These are phyloP conservation scores for Monodelphis domestica DNA, from an alignment of 2,797 vertebrate genomes.

Conservation along the genomic window DNA sequence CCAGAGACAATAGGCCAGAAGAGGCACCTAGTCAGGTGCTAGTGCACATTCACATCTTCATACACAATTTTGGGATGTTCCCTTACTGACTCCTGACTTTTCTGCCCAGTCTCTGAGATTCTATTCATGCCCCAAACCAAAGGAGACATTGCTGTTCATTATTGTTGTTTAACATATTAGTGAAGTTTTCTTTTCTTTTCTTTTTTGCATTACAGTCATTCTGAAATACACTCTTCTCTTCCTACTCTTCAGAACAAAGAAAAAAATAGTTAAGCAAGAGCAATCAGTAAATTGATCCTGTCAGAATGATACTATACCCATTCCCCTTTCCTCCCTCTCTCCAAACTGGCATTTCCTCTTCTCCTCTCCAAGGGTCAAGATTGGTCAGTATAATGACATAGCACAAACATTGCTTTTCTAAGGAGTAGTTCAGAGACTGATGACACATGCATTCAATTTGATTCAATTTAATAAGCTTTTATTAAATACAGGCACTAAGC, in stretches of 20 bases:
- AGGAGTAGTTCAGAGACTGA: background rate
- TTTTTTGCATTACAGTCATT: background rate
- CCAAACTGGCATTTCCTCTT: background rate
- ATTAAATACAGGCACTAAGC: background rate
- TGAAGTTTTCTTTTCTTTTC: background rate
- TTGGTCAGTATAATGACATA: background rate
- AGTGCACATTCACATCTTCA: background rate
- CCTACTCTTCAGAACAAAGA: background rate
- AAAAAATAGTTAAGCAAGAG: background rate
- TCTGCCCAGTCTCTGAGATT: background rate
- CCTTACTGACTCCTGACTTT: background rate
- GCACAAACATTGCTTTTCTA: background rate
- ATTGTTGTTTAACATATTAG: background rate
- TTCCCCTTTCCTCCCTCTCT: background rate
- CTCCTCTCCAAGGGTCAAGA: background rate
- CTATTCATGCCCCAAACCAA: background rate
- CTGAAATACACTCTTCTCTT: background rate
- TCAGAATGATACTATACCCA: background rate
- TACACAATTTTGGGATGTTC: background rate
- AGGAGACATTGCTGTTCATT: background rate
- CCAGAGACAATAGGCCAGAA: background rate
- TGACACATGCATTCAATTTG: background rate
- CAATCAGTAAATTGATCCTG: background rate
- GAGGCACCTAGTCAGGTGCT: background rate
- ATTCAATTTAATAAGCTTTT: background rate